phyloP scores from a whole-genome alignment of 2,888 invertebrate genomes.

The Anticlea derivata region DNA sequence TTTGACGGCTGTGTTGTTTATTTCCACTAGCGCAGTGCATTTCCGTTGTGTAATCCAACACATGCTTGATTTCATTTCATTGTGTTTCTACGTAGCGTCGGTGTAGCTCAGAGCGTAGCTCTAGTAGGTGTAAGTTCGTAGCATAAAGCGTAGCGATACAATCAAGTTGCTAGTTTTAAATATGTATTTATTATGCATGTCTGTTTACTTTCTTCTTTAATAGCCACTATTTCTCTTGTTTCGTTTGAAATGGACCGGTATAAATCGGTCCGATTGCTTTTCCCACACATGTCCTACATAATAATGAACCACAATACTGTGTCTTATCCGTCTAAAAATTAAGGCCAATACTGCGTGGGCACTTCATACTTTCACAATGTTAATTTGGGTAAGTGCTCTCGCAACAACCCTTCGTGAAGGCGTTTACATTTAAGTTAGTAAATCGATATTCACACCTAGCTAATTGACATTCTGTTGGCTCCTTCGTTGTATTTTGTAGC shows the following conservation, averaged over 20 bases:
- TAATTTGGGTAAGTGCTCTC: slow-evolving; percentile 41
- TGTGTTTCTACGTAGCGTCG: no score
- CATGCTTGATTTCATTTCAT: no score
- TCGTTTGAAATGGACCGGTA: background rate
- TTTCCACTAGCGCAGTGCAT: no score
- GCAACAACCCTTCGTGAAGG: slow-evolving; percentile 20
- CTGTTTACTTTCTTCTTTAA: no score
- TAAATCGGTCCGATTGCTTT: background rate
- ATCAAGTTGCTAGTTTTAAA: no score
- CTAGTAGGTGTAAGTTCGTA: no score
- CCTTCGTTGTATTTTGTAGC: slow-evolving; percentile 14
- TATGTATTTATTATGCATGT: no score
- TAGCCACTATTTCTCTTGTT: no score
- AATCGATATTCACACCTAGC: slow-evolving; percentile 30
- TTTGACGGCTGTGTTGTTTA: slow-evolving; percentile 3
- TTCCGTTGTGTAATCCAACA: no score
- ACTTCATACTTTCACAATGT: slow-evolving; percentile 35
- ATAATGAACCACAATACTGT: slow-evolving; percentile 31
- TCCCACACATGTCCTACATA: slow-evolving; percentile 15
- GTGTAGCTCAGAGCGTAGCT: no score
- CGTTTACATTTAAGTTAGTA: slow-evolving; percentile 17
- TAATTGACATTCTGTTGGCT: slow-evolving; percentile 24
- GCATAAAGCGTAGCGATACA: no score
- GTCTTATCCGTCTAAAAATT: slow-evolving; percentile 14
- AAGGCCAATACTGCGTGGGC: slow-evolving; percentile 23